Base-by-base conservation (phyloP, 2,113 vertebrate genomes). In the Ceyx margarethae region DNA sequence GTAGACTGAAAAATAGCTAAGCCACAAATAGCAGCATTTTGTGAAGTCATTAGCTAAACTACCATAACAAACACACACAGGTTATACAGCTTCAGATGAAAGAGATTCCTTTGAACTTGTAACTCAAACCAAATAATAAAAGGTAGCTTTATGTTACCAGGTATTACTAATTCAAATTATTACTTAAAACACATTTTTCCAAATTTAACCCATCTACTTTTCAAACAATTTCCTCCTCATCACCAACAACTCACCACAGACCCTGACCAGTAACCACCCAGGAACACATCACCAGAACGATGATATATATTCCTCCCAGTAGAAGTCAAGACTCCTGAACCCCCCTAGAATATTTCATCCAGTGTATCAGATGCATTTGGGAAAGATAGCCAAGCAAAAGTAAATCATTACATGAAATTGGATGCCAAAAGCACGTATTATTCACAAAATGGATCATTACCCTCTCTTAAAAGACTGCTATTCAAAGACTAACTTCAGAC, bases 31-130 rank as follows among this genome's bases (percentile, higher is more conserved):
- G 0, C 58, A 71, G 29, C 37, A 75, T 51, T 53, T 42, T 69
- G 19, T 77, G 14, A 53, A 74, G 42, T 67, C 83, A 89, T 93
- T 77, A 93, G 17, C 21, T 53, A 81, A 80, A 91, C 83, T 88
- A 91, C 46, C 66, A 6, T 43, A 66, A 61, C 25, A 84, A 28
- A 72, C 29, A 65, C 56, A 87, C 26, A 53, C 8, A 58, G 25
- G 22, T 69, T 71, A 74, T 25, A 61, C 0, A 80, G 13, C 43
- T 56, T 64, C 8, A 81, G 68, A 81, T 48, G 77, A 54, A 65
- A 68, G 15, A 51, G 15, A 88, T 58, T 71, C 46, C 33, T 91
- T 88, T 88, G 48, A 91, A 71, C 15, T 51, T 33, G 35, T 64
- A 83, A 56, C 15, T 66, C 62, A 91, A 91, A 12, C 3, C 28